Conservation (phyloP, 2,797 vertebrate species). For the Chlorospingus semifuscus region DNA sequence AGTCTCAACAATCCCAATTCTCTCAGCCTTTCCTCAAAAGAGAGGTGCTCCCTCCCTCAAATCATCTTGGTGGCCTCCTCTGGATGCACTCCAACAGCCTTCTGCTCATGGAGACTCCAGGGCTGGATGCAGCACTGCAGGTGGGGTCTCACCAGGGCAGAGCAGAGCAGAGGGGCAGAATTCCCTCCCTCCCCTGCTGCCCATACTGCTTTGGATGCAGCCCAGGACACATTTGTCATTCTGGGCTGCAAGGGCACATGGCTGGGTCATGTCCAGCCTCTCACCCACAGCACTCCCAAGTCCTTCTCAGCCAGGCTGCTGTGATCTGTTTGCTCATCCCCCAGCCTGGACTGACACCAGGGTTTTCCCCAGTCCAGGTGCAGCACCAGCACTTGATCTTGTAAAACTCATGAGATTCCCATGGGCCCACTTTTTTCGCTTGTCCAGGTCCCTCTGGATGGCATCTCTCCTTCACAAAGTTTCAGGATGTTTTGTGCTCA, state of each 20-base stretch:
- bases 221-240: accelerated
- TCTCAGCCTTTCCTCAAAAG: neutral
- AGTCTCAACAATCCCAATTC: neutral
- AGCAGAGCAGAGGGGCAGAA: neutral
- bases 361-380: accelerated
- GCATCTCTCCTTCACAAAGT: neutral
- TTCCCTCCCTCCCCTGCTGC: neutral
- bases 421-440: neutral
- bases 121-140: neutral
- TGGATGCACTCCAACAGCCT: neutral
- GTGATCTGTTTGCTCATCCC: neutral
- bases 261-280: neutral
- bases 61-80: neutral
- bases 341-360: accelerated
- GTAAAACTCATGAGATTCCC: neutral
- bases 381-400: neutral
- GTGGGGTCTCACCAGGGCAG: neutral
- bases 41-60: neutral
- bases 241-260: neutral
- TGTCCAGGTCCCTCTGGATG: neutral
- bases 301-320: neutral
- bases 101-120: neutral
- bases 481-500: neutral
- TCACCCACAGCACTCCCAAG: neutral
- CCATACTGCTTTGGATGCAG: accelerated